Base-by-base conservation (phyloP, 2,113 vertebrate genomes). In the Chaetodon trifascialis region DNA sequence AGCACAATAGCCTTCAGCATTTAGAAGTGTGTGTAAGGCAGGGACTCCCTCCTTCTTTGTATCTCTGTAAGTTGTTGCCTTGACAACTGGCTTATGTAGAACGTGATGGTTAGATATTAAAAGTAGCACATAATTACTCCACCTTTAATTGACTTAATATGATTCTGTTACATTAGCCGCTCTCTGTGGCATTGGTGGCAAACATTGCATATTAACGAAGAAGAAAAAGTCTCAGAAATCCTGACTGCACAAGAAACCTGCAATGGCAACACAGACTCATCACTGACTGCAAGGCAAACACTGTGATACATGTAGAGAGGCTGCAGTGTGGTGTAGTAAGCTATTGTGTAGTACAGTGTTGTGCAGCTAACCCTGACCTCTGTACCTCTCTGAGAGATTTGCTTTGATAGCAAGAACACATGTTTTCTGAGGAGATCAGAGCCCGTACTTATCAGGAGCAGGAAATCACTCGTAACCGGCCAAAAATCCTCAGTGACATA, bases 21-120 rank as follows among this genome's bases (percentile, higher is more conserved):
- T 11, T 34, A 25, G 14, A 40, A 34, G 11, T 36, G 56, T 49
- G 10, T 2, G 19, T 30, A 9, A n/a, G 44, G 2, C 17, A n/a
- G 11, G 7, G 42, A 47, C 71, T 49, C 25, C 49, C 15, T 38
- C 42, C 16, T 11, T 34, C 16, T 59, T 34, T 14, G 21, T 40
- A 7, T 16, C 12, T 55, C 14, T 40, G 21, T 17, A 15, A 12
- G 69, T 60, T 44, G 72, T 82, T 73, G 56, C 63, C 56, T 38
- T 67, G 75, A 67, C 75, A 78, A 78, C 44, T 42, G 15, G 51
- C 55, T 38, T 4, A 38, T 40, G 56, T 11, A 76, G 25, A 70
- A 21, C 7, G 5, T 59, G 46, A n/a, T 19, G 16, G 16, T 56
- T 23, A 9, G 34, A 40, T 54, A 63, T 47, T 54, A 17, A 65